Percentiles rank a stretch among this genome's conserved stretches.
Conservation (phyloP, 2,797 vertebrate species). For the Balearica regulorum region DNA sequence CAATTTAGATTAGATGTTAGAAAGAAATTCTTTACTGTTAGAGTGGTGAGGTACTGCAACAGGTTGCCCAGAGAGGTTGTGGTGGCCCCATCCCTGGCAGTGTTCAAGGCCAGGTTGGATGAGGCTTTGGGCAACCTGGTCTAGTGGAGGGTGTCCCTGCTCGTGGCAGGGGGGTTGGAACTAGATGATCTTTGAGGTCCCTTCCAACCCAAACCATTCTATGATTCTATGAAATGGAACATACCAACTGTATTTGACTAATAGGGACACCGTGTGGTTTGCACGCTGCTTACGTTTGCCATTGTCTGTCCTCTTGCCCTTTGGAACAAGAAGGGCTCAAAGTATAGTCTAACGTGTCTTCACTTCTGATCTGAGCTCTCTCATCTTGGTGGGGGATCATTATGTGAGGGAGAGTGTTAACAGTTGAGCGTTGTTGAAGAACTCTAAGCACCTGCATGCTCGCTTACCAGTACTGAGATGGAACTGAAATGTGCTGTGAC, state of each 20-base stretch:
- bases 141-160: no score
- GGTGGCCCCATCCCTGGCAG: no score
- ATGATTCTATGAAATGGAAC: neutral
- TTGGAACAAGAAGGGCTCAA: neutral
- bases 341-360: neutral
- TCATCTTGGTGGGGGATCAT: rapidly evolving
- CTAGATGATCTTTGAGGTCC: no score
- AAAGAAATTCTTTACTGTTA: no score
- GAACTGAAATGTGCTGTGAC: neutral
- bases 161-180: no score
- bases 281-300: rapidly evolving
- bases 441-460: neutral
- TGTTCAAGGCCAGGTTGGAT: no score
- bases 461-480: neutral
- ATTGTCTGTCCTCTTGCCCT: neutral
- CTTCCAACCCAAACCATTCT: no score
- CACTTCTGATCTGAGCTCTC: neutral
- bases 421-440: neutral
- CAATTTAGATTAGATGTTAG: no score
- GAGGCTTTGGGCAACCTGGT: no score
- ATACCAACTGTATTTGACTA: neutral
- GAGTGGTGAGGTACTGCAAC: no score
- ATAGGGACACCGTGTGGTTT: neutral
- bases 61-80: no score
- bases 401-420: neutral